Evolutionary conservation across 2,888 invertebrate species (phyloP), one percentile per base, ranked within the genome.

Genomic region (Allolobophora icterica): DNA sequence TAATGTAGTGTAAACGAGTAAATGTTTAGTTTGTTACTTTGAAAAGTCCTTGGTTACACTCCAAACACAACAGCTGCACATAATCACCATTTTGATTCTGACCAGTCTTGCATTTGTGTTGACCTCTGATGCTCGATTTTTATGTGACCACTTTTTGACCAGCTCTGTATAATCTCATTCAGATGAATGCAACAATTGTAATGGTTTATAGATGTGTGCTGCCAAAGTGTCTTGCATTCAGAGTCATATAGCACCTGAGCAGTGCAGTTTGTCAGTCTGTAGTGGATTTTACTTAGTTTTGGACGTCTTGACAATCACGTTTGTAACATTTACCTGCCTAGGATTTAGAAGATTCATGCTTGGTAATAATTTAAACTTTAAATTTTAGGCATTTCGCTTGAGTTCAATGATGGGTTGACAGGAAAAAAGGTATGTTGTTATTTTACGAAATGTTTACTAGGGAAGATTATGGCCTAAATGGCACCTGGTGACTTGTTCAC

Each of bases 211-310:
- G 42, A 1, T 42, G 42, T 42, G 1, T 42, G 17, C 17, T 13
- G 5, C 42, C 42, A 17, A 42, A 42, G 13, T 17, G 42, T 17
- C 42, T 42, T 42, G 42, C 42, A 42, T 42, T 42, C 42, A 52
- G 6, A 52, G 6, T 21, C 6, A 2, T 24, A 52, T 52, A 8
- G 4, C 24, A 52, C n/a, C 71, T n/a, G 3, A 71, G 8, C 6
- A 71, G n/a, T 71, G 71, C n/a, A n/a, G 71, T 52, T 71, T 11
- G 71, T 71, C 71, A n/a, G 71, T 71, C 71, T 71, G 71, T 71
- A 0, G 6, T 71, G 71, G 71, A 71, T 71, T 71, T 71, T n/a
- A n/a, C n/a, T 30, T 30, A 71, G 30, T 71, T 71, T n/a, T n/a
- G 30, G 8, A n/a, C 71, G n/a, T 11, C n/a, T 30, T 71, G 8